These are phyloP conservation scores for Zosterops hypoxanthus DNA, from an alignment of 2,113 vertebrate species.

Conservation along the genomic window DNA sequence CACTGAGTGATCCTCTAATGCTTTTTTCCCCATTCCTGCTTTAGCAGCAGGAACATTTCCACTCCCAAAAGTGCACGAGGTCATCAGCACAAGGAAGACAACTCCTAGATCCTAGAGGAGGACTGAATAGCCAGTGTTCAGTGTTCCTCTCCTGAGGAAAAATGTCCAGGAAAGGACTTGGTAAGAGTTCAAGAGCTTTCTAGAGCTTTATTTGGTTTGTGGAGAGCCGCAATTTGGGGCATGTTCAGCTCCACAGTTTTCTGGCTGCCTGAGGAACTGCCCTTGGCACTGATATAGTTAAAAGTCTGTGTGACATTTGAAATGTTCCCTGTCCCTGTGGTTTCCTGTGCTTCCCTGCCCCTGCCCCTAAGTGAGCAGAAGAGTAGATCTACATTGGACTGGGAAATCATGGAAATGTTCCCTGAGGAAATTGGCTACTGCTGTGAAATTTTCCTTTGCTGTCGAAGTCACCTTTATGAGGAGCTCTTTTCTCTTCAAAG, in stretches of 20 bases:
- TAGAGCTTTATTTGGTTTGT: neutral
- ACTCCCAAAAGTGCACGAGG: neutral
- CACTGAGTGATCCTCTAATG: neutral
- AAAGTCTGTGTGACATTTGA: conserved; percentile 16
- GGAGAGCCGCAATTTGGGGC: neutral
- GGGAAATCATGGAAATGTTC: neutral
- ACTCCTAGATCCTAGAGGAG: neutral
- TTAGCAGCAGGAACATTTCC: neutral
- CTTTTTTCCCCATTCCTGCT: neutral
- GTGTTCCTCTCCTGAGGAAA: neutral
- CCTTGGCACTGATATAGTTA: neutral
- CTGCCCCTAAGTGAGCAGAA: neutral
- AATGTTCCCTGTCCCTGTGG: neutral
- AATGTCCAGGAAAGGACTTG: neutral
- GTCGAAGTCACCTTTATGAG: neutral
- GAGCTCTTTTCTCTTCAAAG: neutral
- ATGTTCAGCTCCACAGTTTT: neutral
- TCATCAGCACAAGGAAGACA: neutral
- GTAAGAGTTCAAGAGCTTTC: neutral
- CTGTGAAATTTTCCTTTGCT: conserved; percentile 1
- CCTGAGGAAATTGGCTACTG: neutral
- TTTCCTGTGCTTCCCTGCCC: neutral
- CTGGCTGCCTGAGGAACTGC: neutral
- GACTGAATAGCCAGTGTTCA: neutral
- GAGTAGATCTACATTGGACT: neutral